Conservation (phyloP, 2,113 vertebrate genomes). For the Apus apus region DNA sequence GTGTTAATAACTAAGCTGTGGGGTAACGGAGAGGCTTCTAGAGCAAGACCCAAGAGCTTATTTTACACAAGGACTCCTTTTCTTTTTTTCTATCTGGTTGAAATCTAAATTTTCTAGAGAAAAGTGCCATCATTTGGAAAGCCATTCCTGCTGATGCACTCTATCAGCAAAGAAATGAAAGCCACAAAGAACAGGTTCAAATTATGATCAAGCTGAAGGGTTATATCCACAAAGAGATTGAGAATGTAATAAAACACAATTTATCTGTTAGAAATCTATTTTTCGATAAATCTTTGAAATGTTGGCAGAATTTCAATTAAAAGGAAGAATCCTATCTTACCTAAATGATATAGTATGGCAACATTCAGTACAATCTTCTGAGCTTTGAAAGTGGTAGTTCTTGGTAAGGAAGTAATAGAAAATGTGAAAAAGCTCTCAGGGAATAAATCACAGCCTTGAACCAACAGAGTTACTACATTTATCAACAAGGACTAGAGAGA, state of each 20-base stretch:
- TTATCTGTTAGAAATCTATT: not conserved
- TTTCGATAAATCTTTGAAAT: not conserved
- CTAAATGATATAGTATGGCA: not conserved
- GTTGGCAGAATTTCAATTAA: not conserved
- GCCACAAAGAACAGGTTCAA: not conserved
- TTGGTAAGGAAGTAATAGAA: not conserved
- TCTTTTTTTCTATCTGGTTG: not conserved
- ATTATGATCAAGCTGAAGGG: not conserved
- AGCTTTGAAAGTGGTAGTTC: not conserved
- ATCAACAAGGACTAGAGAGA: not conserved
- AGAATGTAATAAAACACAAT: not conserved
- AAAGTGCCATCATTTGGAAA: not conserved
- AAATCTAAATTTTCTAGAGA: not conserved
- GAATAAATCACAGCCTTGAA: not conserved
- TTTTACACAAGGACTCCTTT: not conserved
- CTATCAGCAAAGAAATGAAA: not conserved
- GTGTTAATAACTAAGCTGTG: not conserved
- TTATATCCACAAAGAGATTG: not conserved
- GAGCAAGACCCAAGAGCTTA: not conserved
- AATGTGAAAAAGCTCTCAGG: not conserved
- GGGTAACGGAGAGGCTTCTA: not conserved
- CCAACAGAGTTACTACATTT: not conserved
- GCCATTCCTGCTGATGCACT: accelerated
- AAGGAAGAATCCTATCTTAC: not conserved
- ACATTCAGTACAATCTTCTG: not conserved